Evolutionary conservation across 2,888 invertebrate genomes (phyloP).

Genomic region (Tenthredo notha): DNA sequence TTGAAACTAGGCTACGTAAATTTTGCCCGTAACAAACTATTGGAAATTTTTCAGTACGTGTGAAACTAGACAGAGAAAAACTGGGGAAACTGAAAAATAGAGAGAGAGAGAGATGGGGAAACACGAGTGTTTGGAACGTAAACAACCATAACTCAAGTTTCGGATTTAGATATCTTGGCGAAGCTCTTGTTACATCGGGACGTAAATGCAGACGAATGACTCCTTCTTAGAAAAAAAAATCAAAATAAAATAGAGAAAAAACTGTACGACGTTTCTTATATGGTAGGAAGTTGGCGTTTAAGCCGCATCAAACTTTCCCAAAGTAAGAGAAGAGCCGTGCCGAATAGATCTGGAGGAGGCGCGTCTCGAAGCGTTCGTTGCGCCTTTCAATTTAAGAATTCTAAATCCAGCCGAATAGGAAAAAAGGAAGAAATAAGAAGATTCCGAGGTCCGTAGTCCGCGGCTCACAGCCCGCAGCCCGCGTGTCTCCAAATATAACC

Average conservation of each 20-base stretch:
- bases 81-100: neutral
- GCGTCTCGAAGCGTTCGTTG: constrained; percentile 24
- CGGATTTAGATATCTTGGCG: constrained; percentile 39
- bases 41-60: neutral
- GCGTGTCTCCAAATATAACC: constrained; percentile 54
- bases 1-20: constrained; percentile 43
- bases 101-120: neutral
- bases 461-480: constrained; percentile 24
- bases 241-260: neutral
- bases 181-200: constrained; percentile 25
- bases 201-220: constrained; percentile 35
- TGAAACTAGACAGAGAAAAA: neutral
- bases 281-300: neutral
- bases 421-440: constrained; percentile 47
- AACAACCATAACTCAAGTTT: constrained; percentile 44
- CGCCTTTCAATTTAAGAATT: constrained; percentile 52
- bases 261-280: neutral
- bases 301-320: constrained; percentile 25
- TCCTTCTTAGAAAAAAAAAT: neutral
- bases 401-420: constrained; percentile 51
- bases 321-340: neutral
- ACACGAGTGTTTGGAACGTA: constrained; percentile 35
- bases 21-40: constrained; percentile 18
- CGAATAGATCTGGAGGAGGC: constrained; percentile 6
- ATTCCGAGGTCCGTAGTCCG: constrained; percentile 48